Evolutionary conservation across 1,140 invertebrate genomes (phyloP), one percentile per base, ranked within the genome.

Genomic region (Ctenoplectra terminalis): DNA sequence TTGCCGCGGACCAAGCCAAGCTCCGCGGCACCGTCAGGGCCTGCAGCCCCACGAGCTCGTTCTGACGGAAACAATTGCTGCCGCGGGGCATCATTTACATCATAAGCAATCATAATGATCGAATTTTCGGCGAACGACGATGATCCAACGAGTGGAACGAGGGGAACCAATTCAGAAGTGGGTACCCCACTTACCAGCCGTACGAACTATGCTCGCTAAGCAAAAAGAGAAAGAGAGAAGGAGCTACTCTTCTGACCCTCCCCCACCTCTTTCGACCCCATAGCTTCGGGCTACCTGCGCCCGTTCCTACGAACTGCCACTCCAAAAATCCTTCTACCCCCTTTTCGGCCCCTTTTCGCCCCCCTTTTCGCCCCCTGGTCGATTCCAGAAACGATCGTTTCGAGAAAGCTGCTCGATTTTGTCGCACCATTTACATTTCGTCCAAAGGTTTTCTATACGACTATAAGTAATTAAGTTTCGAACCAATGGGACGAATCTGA

Each of bases 51-150:
- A 85, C 70, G 86, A 86, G 84, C 77, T 92, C 92, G 84, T 88
- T 93, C 92, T 89, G 87, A 82, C 91, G 93, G 92, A 94, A 93
- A 92, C 92, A 94, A 94, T 94, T 91, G 90, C 84, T 92, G 93
- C 93, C 93, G 86, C 89, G 76, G 91, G 93, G 93, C 93, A 94
- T 94, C 92, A 93, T 94, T 94, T 93, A 93, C 93, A 93, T 93
- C 92, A 93, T 93, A 94, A 93, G 92, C 92, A 94, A 94, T 93
- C 92, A 94, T 93, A 94, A 94, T 93, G 92, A 93, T 94, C 91
- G 91, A 93, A 93, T 94, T 93, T 94, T 93, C 91, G 91, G 87
- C 90, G 92, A 93, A 93, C 91, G 92, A 92, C 90, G 91, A 93
- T 93, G 93, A 94, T 93, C 93, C 91, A 91, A 92, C 92, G 92